A percentile compares a stretch with the other conserved stretches of the same genome.
Evolutionary conservation across 2,888 invertebrate species (phyloP).

Genomic region (Lasioglossum oenotherae): DNA sequence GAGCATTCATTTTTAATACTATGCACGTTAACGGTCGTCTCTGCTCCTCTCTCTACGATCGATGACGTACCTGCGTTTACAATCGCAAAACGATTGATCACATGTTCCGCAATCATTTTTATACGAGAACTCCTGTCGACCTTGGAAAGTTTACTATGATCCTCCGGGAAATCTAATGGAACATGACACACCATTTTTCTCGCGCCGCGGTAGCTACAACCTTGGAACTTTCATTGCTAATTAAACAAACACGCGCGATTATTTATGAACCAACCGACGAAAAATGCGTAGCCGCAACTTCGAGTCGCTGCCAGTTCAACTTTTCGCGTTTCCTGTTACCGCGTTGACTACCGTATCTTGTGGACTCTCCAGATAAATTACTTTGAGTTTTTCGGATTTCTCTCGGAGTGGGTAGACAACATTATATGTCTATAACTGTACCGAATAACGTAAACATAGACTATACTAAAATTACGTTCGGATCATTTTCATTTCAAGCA

Average conservation of each 20-base stretch:
- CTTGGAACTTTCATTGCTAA: not conserved
- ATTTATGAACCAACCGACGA: not conserved
- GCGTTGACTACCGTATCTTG: not conserved
- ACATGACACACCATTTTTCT: not conserved
- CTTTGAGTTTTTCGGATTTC: not conserved
- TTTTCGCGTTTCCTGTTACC: not conserved
- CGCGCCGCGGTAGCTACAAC: not conserved
- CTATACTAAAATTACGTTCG: not conserved
- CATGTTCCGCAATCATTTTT: slow-evolving; percentile 11
- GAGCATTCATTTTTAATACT: slow-evolving; percentile 40
- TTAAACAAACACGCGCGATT: not conserved
- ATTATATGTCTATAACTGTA: too few species aligned
- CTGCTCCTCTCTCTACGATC: slow-evolving; percentile 18
- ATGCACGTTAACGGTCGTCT: slow-evolving; percentile 11
- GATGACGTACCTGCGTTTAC: slow-evolving; percentile 40
- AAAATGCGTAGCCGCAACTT: not conserved
- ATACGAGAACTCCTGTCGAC: not conserved
- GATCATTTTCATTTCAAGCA: too few species aligned
- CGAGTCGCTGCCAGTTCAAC: not conserved
- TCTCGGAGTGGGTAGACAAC: not conserved
- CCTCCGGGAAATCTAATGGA: slow-evolving; percentile 2
- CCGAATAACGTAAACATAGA: not conserved
- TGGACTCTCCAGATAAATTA: not conserved
- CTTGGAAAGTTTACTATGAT: not conserved
- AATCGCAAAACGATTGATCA: slow-evolving; percentile 52